These are phyloP conservation scores for Ectropis crepuscularia DNA, from an alignment of 2,888 invertebrate genomes.

Conservation along the genomic window DNA sequence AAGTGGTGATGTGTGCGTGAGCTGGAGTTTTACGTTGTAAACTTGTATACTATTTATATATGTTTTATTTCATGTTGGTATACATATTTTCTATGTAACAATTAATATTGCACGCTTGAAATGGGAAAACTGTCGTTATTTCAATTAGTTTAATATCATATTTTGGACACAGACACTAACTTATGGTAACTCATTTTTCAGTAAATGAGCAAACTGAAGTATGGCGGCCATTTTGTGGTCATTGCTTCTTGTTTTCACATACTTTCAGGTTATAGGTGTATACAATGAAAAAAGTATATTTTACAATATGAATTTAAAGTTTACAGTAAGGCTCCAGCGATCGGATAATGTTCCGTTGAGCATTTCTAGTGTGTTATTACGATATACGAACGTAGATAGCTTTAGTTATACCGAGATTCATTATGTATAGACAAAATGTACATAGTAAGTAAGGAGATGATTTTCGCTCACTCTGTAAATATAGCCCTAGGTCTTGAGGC, in stretches of 20 bases:
- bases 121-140: too few relatives aligned
- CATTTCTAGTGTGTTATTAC: slow-evolving; percentile 56
- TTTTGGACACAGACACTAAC: too few relatives aligned
- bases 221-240: too few relatives aligned
- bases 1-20: slow-evolving; percentile 30
- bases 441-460: slow-evolving; percentile 51
- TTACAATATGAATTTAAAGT: neutral
- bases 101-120: too few relatives aligned
- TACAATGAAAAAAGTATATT: too few relatives aligned
- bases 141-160: too few relatives aligned
- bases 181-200: too few relatives aligned
- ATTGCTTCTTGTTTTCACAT: too few relatives aligned
- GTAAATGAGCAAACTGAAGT: too few relatives aligned
- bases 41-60: neutral
- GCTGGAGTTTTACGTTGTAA: slow-evolving; percentile 35
- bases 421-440: slow-evolving; percentile 67
- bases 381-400: slow-evolving; percentile 57
- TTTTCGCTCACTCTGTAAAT: slow-evolving; percentile 74
- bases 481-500: slow-evolving; percentile 63
- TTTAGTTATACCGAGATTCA: slow-evolving; percentile 57
- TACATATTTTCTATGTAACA: neutral
- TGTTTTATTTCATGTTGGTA: neutral
- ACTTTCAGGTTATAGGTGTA: too few relatives aligned
- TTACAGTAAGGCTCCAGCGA: slow-evolving; percentile 52
- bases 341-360: slow-evolving; percentile 48